Evolutionary conservation across 2,797 vertebrate species (phyloP), one percentile per base, ranked within the genome.

Genomic region (Etheostoma nigrum): DNA sequence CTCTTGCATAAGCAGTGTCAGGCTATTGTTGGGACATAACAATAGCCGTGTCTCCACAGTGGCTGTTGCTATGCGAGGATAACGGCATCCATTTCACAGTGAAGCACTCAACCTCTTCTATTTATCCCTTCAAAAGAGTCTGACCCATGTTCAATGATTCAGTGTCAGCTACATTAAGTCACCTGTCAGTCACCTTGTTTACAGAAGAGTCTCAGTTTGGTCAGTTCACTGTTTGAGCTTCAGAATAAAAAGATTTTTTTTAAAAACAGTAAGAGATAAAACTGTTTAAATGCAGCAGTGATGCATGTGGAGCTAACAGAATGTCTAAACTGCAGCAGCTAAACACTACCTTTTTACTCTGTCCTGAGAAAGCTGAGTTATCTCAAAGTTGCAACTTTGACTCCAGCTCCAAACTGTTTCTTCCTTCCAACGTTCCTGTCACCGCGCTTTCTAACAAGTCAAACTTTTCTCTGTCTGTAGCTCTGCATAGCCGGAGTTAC

Each of bases 21-120:
- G 66, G 60, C 68, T 85, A 78, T 81, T 81, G 81, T 84, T 59
- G 54, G 72, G 74, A 25, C 10, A 33, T 62, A 79, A 89, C 87
- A 90, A 85, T 78, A 86, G 75, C 70, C 72, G 69, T 30, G 81
- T 91, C 74, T 88, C 86, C 79, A 86, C 51, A 68, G 66, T 33
- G 67, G 79, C 74, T 85, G 86, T 83, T 84, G 82, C 82, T 82
- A 80, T 74, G 79, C 10, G 16, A 74, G 67, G 77, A 84, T 47
- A 89, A 69, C 42, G 13, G 78, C 79, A 72, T 90, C 82, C 49
- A 64, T 83, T 84, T 88, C 73, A 82, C 69, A 30, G 51, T 40
- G 73, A 72, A 64, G 27, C 55, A 33, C 64, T 76, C 69, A 54
- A 71, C 73, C 65, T 27, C 44, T 25, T 67, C 76, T 48, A 44